These are phyloP conservation scores for Hydra vulgaris DNA, from an alignment of 30 jellyfish, hydroid and myxozoan genomes.

Conservation along the genomic window DNA sequence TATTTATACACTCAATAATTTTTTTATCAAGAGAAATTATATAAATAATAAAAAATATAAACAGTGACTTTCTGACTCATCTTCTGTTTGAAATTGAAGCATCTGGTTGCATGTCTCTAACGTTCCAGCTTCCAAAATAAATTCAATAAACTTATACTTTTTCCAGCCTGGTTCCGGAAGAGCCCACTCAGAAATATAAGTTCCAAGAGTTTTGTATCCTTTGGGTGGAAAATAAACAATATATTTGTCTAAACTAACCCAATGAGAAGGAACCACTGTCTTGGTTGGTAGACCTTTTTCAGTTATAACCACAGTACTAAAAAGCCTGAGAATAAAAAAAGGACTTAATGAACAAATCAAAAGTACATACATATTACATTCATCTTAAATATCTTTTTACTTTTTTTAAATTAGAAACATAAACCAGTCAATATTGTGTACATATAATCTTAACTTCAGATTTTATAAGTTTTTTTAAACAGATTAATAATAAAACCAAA, in stretches of 20 bases:
- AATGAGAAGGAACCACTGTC: constrained; percentile 10
- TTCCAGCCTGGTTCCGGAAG: constrained; percentile 8
- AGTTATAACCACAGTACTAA: background rate
- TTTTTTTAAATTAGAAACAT: background rate
- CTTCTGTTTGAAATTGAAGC: background rate
- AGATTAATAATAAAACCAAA: background rate
- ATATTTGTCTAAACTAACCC: background rate
- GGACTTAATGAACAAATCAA: background rate
- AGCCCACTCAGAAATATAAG: constrained; percentile 14
- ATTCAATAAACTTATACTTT: constrained; percentile 2
- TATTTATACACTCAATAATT: background rate
- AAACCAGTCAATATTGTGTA: background rate
- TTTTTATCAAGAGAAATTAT: background rate
- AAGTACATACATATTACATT: background rate
- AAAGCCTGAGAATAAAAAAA: background rate
- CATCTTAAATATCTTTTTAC: background rate
- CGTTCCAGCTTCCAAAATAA: constrained; percentile 4
- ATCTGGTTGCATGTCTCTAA: background rate
- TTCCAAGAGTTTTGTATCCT: too few relatives aligned
- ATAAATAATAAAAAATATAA: too few relatives aligned
- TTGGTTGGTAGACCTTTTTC: background rate
- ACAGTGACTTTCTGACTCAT: background rate
- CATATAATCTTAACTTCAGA: background rate
- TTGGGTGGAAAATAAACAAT: constrained; percentile 8
- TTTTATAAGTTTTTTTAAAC: background rate